A percentile compares a stretch with the other conserved stretches of the same genome.
phyloP scores from a whole-genome alignment of 2,113 vertebrate species.

The Tapirus terrestris region DNA sequence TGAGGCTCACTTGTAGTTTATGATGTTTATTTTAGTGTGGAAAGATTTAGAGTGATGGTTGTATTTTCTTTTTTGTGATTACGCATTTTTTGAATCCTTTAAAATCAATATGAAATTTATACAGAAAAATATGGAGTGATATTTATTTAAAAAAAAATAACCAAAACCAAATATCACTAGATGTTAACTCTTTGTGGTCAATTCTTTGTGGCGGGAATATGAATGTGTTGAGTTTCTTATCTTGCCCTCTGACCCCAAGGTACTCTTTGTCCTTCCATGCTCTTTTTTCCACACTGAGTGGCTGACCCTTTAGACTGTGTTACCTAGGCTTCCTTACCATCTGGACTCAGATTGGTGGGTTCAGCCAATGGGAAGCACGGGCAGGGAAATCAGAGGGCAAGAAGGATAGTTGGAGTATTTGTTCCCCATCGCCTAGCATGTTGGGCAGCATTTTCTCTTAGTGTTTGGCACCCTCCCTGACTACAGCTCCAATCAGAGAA shows the following conservation, averaged over 20 bases:
- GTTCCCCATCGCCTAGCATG: background rate
- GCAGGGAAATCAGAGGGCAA: background rate
- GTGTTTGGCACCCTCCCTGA: background rate
- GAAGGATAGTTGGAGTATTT: background rate
- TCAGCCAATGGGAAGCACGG: background rate
- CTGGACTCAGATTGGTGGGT: background rate
- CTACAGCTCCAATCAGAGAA: background rate
- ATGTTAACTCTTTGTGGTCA: background rate
- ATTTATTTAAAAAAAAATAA: background rate
- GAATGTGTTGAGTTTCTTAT: background rate
- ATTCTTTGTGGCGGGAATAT: background rate
- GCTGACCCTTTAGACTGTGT: background rate
- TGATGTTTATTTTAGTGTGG: background rate
- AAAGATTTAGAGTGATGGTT: background rate
- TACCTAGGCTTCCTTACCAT: background rate
- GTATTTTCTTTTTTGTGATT: background rate
- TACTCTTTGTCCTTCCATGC: background rate
- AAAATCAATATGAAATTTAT: background rate
- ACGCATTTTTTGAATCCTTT: background rate
- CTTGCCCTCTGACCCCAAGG: background rate
- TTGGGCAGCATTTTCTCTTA: background rate
- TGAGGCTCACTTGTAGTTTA: background rate
- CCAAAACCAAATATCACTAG: background rate
- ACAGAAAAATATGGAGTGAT: background rate
- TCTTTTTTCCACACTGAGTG: background rate